Base-by-base conservation (phyloP, 1,140 invertebrate species). In the Pollicipes pollicipes region DNA sequence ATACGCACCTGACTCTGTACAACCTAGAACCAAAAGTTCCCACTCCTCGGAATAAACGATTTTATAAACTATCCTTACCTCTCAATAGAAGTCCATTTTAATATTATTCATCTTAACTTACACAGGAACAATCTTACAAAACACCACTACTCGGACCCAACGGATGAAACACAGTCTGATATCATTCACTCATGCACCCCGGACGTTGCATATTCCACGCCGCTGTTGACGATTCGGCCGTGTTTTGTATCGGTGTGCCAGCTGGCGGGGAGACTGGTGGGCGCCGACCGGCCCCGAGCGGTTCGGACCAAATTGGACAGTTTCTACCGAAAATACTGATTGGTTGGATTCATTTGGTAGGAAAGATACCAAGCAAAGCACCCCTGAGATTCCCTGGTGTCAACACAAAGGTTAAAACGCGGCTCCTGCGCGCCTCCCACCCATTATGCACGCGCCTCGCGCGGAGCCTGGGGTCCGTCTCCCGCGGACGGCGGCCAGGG, bases 51-150 rank as follows among this genome's bases (percentile, higher is more conserved):
- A 58, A 58, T 58, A 58, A 58, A 58, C 45, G 21, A 58, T 58
- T 58, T 58, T 58, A 58, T 58, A 58, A 58, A 58, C 45, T 58
- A 58, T 58, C 6, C 45, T 58, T 58, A 58, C 17, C 13, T 58
- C 45, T 58, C 45, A 58, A 58, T 58, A 58, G 45, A 58, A 58
- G 45, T 58, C 45, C 45, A 58, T 58, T 58, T 58, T 58, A 58
- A 58, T 58, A 58, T 58, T 58, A 58, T 58, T 58, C 45, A 58
- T 10, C 45, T 58, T 58, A 58, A 58, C 45, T 58, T 58, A 58
- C 45, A 58, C 45, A 58, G 45, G 45, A 58, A 58, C 45, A 58
- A 24, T 58, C 45, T 58, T 58, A 58, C 45, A 58, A 58, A 58
- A 58, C 45, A 58, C 45, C 45, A 58, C 45, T 58, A 58, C 10